Conservation (phyloP, 2,113 vertebrate genomes). For the Galeopterus variegatus region DNA sequence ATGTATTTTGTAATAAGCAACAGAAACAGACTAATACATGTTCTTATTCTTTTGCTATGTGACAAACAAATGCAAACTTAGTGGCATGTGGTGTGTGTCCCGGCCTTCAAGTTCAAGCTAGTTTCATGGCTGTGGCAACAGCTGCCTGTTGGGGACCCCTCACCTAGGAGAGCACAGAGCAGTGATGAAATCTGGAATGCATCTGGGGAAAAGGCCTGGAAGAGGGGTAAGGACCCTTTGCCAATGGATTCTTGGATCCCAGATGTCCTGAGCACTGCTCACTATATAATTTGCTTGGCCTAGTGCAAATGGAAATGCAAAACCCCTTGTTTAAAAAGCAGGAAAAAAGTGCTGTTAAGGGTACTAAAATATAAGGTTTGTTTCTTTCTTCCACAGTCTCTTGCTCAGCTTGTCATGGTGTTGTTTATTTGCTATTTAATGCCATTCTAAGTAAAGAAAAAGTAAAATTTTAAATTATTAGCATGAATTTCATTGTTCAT, state of each 20-base stretch:
- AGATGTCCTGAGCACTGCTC: background rate
- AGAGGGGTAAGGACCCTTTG: background rate
- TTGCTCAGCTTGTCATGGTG: background rate
- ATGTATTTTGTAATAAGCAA: too few relatives aligned
- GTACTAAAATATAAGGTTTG: background rate
- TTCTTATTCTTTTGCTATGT: background rate
- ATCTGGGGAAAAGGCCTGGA: background rate
- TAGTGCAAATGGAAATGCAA: background rate
- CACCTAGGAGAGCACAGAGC: background rate
- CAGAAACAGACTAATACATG: too few relatives aligned
- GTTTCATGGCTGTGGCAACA: background rate
- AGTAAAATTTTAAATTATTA: constrained; percentile 20
- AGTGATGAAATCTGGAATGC: background rate
- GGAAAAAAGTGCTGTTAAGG: background rate
- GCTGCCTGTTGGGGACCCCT: background rate
- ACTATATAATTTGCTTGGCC: background rate
- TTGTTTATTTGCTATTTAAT: background rate
- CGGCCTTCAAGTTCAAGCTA: background rate
- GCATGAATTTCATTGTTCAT: background rate
- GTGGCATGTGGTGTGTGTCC: background rate
- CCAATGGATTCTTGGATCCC: background rate
- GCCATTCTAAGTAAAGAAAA: constrained; percentile 27
- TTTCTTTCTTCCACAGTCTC: background rate
- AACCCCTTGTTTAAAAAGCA: background rate
- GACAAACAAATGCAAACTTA: background rate